Base-by-base conservation (phyloP, 1,140 invertebrate genomes). In the Heterodera schachtii region DNA sequence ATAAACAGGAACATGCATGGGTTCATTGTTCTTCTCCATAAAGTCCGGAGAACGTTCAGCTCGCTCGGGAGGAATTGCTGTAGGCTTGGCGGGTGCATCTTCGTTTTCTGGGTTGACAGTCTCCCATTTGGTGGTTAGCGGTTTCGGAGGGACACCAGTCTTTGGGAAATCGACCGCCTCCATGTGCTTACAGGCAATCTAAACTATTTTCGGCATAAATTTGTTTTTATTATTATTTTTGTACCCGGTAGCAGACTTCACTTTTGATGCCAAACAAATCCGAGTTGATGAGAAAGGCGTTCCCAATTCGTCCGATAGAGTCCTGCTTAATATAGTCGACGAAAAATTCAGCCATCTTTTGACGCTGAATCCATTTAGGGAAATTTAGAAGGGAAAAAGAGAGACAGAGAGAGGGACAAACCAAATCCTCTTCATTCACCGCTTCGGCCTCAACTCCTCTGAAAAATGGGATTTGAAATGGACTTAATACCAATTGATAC, bases 321-420 rank as follows among this genome's bases (percentile, higher is more conserved):
- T 90, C 90, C 47, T 88, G 83, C 11, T 81, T 79, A n/a, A 90
- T 85, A 70, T 88, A 90, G 6, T 86, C 74, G 7, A 83, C 84
- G 67, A 90, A 88, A 79, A 90, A 90, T n/a, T 89, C 83, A n/a
- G 88, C 75, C 80, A 89, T 89, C 75, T 90, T 86, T n/a, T 67
- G 44, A 1, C 84, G 57, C 83, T 83, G n/a, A 82, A 82, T 41
- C 70, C n/a, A 44, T 49, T 47, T n/a, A 46, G n/a, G 82, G 19
- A 11, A 1, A 11, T 71, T 11, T 11, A 41, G 1, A 13, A 41
- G 6, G 11, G 49, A 6, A 52, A 52, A 52, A 11, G 0, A 52
- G 2, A 52, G 19, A 0, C 13, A 11, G 57, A 78, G 13, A 52
- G 31, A 46, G 7, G 43, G 16, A 8, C 78, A 71, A 9, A 79